A percentile compares a stretch with the other conserved stretches of the same genome.
Conservation (phyloP, 2,113 vertebrate genomes). For the Stomatorhinus ivindoensis region DNA sequence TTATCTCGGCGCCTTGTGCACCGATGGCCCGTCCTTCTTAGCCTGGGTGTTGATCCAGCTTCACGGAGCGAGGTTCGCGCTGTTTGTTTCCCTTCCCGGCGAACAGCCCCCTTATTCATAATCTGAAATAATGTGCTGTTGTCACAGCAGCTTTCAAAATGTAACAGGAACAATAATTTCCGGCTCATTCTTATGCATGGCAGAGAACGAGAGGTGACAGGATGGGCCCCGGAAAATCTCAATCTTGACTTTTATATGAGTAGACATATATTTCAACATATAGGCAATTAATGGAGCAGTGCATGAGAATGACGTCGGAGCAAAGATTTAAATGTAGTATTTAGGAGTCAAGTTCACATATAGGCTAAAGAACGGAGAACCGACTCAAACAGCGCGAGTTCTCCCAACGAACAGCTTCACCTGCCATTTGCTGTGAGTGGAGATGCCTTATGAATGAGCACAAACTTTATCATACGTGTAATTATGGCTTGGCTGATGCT, state of each 20-base stretch:
- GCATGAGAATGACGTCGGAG: neutral
- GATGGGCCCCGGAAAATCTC: neutral
- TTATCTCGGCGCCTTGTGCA: neutral
- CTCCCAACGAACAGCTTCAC: neutral
- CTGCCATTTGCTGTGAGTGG: neutral
- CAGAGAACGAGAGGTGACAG: neutral
- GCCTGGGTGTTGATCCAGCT: neutral
- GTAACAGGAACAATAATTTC: slow-evolving; percentile 12
- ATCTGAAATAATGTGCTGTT: slow-evolving; percentile 20
- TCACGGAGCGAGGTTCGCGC: neutral
- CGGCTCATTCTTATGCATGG: slow-evolving; percentile 5
- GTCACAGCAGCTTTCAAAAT: slow-evolving; percentile 17
- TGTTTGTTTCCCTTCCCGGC: slow-evolving; percentile 4
- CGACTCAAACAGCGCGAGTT: neutral
- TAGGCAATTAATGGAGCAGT: slow-evolving; percentile 1
- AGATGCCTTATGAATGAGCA: slow-evolving; percentile 5
- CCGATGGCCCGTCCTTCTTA: neutral
- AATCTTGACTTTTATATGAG: neutral
- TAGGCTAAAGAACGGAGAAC: neutral
- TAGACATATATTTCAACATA: neutral
- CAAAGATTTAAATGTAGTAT: neutral
- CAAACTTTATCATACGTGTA: neutral
- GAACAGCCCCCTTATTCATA: slow-evolving; percentile 11
- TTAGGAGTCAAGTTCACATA: neutral
- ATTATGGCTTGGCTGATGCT: slow-evolving; percentile 16